phyloP scores from a whole-genome alignment of 2,797 vertebrate species.

The Tragelaphus oryx region DNA sequence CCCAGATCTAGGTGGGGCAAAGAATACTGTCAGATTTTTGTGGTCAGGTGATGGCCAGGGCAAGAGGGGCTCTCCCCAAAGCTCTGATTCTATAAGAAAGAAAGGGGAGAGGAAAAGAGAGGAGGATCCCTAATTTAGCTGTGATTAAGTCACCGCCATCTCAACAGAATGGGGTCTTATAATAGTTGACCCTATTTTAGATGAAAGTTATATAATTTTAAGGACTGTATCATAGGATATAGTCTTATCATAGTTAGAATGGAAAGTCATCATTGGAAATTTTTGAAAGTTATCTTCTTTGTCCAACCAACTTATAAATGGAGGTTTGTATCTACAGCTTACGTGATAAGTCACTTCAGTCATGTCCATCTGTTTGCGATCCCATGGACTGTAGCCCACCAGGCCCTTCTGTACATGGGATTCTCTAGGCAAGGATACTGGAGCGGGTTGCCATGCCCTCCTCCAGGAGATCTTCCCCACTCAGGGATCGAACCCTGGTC shows the following conservation, averaged over 20 bases:
- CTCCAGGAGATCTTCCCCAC: neutral
- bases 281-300: neutral
- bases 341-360: neutral
- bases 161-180: neutral
- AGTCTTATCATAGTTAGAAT: neutral
- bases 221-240: neutral
- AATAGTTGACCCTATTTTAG: neutral
- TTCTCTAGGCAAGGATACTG: neutral
- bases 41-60: neutral
- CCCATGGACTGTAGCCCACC: neutral
- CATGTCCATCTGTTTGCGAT: neutral
- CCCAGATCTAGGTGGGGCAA: neutral
- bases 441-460: neutral
- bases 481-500: neutral
- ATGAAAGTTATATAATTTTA: neutral
- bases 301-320: neutral
- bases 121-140: neutral
- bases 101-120: neutral
- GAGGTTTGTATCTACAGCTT: neutral
- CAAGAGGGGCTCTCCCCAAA: neutral
- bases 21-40: neutral
- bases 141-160: neutral
- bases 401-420: neutral
- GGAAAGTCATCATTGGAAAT: neutral
- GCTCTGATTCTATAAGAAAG: neutral